Conservation (phyloP, 2,888 invertebrate genomes). For the Calameuta filiformis region DNA sequence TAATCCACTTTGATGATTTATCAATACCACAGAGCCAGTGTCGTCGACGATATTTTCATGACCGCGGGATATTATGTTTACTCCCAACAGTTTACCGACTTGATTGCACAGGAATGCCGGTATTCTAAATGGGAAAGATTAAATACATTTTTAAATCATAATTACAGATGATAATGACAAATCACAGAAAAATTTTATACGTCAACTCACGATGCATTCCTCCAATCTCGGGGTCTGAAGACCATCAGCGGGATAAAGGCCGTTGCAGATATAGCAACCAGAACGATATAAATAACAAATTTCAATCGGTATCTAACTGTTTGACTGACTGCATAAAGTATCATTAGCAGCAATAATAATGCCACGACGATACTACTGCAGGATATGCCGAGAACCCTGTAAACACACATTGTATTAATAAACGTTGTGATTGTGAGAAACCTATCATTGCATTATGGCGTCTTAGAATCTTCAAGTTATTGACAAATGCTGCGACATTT, state of each 20-base stretch:
- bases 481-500: background rate
- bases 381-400: conserved; percentile 51
- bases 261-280: conserved; percentile 72
- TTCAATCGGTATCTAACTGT: conserved; percentile 79
- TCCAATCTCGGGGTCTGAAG: conserved; percentile 77
- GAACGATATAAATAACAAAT: conserved; percentile 73
- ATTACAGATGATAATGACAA: conserved; percentile 5
- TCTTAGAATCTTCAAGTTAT: background rate
- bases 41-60: conserved; percentile 80
- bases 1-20: conserved; percentile 90
- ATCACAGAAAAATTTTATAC: background rate
- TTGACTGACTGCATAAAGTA: conserved; percentile 68
- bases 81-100: conserved; percentile 73
- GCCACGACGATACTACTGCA: conserved; percentile 50
- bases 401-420: conserved; percentile 17
- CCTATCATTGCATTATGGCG: background rate
- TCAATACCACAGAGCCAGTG: conserved; percentile 81
- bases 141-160: background rate
- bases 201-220: conserved; percentile 82
- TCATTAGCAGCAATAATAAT: conserved; percentile 48
- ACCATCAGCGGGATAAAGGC: conserved; percentile 82
- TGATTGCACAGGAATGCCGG: conserved; percentile 75
- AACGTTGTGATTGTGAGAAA: background rate
- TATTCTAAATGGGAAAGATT: conserved; percentile 50
- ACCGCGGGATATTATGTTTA: conserved; percentile 80